phyloP scores from a whole-genome alignment of 1,140 invertebrate species.

The Trichomalopsis sarcophagae region DNA sequence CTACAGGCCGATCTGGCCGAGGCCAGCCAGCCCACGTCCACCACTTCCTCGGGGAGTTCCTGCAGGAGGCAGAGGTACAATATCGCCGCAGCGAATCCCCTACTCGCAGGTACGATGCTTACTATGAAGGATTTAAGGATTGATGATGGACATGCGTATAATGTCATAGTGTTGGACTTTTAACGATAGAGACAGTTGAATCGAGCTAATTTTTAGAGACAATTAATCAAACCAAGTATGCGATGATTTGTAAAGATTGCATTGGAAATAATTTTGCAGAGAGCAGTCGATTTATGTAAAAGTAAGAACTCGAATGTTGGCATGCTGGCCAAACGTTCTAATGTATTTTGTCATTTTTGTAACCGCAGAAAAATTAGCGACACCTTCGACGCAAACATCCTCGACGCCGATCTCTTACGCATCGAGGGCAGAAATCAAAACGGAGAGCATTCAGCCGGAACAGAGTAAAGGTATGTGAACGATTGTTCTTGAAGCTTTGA shows the following conservation, averaged over 20 bases:
- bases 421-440: constrained; percentile 73
- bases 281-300: too few species aligned
- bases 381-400: constrained; percentile 70
- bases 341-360: constrained; percentile 46
- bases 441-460: constrained; percentile 71
- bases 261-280: constrained; percentile 26
- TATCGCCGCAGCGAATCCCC: constrained; percentile 87
- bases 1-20: constrained; percentile 71
- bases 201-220: too few species aligned
- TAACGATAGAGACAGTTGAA: too few species aligned
- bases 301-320: too few species aligned
- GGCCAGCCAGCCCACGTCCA: constrained; percentile 69
- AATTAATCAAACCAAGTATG: too few species aligned
- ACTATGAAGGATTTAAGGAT: background rate
- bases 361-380: constrained; percentile 73
- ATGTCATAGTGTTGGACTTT: too few species aligned
- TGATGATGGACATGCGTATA: background rate
- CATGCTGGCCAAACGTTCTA: background rate
- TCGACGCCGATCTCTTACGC: constrained; percentile 68
- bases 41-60: constrained; percentile 69
- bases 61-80: constrained; percentile 82
- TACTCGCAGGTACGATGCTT: constrained; percentile 80
- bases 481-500: background rate
- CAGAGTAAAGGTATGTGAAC: constrained; percentile 71
- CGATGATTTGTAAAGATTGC: too few species aligned